Evolutionary conservation across 2,797 vertebrate genomes (phyloP).

Genomic region (Telmatherina bonti): DNA sequence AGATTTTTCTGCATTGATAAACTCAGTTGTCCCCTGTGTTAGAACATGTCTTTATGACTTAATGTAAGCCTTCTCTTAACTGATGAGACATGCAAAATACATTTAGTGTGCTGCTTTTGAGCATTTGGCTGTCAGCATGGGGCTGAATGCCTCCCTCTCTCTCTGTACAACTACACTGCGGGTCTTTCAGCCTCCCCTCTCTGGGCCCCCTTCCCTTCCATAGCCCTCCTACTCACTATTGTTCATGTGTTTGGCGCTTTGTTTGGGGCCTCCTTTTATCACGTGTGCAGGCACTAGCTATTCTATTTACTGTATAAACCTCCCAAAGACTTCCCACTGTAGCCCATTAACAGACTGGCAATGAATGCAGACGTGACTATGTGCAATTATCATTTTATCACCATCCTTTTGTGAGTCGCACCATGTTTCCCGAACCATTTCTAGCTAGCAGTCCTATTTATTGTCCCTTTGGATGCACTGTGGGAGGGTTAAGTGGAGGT

Average conservation of each 20-base stretch:
- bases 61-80: slow-evolving; percentile 25
- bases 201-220: slow-evolving; percentile 71
- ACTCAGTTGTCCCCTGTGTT: slow-evolving; percentile 1
- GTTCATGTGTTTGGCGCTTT: slow-evolving; percentile 75
- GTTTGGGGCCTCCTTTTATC: slow-evolving; percentile 70
- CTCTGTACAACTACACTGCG: slow-evolving; percentile 54
- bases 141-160: slow-evolving; percentile 39
- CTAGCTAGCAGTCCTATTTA: slow-evolving; percentile 58
- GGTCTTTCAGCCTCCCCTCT: slow-evolving; percentile 70
- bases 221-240: slow-evolving; percentile 76
- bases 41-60: background rate
- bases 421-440: slow-evolving; percentile 13
- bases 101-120: slow-evolving; percentile 48
- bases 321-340: slow-evolving; percentile 29
- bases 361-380: background rate
- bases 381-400: slow-evolving; percentile 29
- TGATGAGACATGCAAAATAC: slow-evolving; percentile 31
- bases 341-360: too few species aligned
- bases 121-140: slow-evolving; percentile 52
- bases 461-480: slow-evolving; percentile 64
- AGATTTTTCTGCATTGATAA: background rate
- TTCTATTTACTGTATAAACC: slow-evolving; percentile 57
- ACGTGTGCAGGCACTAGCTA: slow-evolving; percentile 52
- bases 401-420: slow-evolving; percentile 28
- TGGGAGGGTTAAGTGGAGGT: slow-evolving; percentile 72